phyloP scores from a whole-genome alignment of 2,888 invertebrate genomes.

The Eucera pruinosa region DNA sequence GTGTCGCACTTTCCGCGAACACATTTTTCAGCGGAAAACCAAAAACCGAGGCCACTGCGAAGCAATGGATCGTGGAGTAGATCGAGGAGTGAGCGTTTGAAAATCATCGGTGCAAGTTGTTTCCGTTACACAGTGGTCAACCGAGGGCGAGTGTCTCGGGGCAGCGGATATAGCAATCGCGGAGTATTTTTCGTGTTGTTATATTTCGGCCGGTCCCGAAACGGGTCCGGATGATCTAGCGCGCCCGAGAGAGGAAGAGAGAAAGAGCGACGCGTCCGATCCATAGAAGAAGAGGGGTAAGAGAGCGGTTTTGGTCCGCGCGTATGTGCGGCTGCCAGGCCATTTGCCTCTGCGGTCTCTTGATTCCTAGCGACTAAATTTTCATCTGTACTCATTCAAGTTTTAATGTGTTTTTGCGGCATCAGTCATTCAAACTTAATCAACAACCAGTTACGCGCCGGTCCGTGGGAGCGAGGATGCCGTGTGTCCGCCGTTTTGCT shows the following conservation, averaged over 20 bases:
- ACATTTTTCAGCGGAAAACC: too few species aligned
- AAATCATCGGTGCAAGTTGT: slow-evolving; percentile 65
- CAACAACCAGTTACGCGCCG: slow-evolving; percentile 80
- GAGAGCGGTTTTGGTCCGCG: slow-evolving; percentile 64
- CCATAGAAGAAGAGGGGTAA: slow-evolving; percentile 31
- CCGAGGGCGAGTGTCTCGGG: slow-evolving; percentile 69
- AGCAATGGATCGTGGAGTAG: slow-evolving; percentile 5
- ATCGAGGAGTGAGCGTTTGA: slow-evolving; percentile 61
- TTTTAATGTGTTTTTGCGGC: slow-evolving; percentile 85
- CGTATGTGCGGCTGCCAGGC: slow-evolving; percentile 79
- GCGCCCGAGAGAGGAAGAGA: slow-evolving; percentile 45
- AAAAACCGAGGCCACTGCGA: neutral
- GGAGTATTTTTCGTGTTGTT: slow-evolving; percentile 77
- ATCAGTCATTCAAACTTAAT: slow-evolving; percentile 84
- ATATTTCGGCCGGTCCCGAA: slow-evolving; percentile 77
- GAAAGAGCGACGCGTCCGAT: slow-evolving; percentile 22
- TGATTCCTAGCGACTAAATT: slow-evolving; percentile 83
- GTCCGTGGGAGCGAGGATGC: too few species aligned
- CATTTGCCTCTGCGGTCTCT: slow-evolving; percentile 84
- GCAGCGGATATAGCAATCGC: slow-evolving; percentile 71
- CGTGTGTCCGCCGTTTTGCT: too few species aligned
- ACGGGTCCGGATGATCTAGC: slow-evolving; percentile 52
- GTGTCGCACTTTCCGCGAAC: too few species aligned
- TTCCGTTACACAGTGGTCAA: slow-evolving; percentile 72
- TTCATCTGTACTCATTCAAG: slow-evolving; percentile 84